phyloP scores from a whole-genome alignment of 64 coral and sea anemone species.

The Exaiptasia diaphana region DNA sequence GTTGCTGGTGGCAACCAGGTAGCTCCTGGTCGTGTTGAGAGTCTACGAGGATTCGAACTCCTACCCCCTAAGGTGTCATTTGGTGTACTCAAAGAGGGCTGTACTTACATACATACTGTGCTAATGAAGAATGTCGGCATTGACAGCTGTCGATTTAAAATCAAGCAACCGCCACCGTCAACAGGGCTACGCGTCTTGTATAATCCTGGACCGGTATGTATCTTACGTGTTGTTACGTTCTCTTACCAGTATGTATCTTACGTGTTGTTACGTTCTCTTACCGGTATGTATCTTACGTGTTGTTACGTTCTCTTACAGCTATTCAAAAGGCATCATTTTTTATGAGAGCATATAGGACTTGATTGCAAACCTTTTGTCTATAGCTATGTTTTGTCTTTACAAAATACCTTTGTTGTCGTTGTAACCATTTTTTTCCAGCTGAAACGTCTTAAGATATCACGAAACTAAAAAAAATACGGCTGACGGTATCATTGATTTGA shows the following conservation, averaged over 20 bases:
- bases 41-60: constrained; percentile 76
- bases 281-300: constrained; percentile 33
- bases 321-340: background rate
- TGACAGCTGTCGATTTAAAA: constrained; percentile 89
- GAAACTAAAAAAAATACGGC: too few species aligned
- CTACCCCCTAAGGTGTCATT: constrained; percentile 78
- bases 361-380: background rate
- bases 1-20: constrained; percentile 65
- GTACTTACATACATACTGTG: constrained; percentile 75
- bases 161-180: constrained; percentile 83
- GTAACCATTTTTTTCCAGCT: too few species aligned
- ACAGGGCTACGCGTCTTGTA: constrained; percentile 85
- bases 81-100: constrained; percentile 86
- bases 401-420: background rate
- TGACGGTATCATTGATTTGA: too few species aligned
- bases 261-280: background rate
- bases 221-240: background rate
- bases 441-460: too few species aligned
- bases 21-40: constrained; percentile 9
- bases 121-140: constrained; percentile 82
- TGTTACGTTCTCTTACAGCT: background rate
- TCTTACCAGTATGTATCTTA: background rate
- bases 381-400: background rate
- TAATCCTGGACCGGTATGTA: constrained; percentile 80
- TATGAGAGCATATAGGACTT: background rate